Percentiles rank a stretch among this genome's conserved stretches.
Evolutionary conservation across 2,113 vertebrate species (phyloP).

Genomic region (Albula glossodonta): DNA sequence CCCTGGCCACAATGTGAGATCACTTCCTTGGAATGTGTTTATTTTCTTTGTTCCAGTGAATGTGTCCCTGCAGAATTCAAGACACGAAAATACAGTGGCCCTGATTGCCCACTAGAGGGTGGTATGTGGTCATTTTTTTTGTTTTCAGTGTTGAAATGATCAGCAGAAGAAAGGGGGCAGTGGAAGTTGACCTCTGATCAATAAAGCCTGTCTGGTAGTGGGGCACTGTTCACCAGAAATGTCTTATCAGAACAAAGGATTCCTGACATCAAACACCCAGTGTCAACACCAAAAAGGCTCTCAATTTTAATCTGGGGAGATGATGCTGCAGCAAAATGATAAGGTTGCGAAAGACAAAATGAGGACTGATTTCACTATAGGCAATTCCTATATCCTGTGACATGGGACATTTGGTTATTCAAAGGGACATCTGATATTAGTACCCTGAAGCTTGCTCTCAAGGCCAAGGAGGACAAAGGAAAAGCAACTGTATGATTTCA

Average conservation of each 20-base stretch:
- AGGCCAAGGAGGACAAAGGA: conserved; percentile 50
- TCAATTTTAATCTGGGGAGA: not conserved
- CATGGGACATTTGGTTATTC: not conserved
- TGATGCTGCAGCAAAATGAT: not conserved
- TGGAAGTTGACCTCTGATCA: conserved; percentile 15
- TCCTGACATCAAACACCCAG: not conserved
- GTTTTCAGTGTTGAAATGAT: not conserved
- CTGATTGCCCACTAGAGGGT: conserved; percentile 24
- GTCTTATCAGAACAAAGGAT: not conserved
- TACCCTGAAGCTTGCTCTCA: conserved; percentile 1
- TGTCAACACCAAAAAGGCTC: not conserved
- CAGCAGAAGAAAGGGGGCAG: not conserved
- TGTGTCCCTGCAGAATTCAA: not conserved
- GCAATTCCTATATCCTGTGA: not conserved
- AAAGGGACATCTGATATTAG: not conserved
- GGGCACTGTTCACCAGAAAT: not conserved
- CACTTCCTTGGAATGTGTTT: conserved; percentile 11
- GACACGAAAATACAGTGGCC: not conserved
- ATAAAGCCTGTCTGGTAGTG: not conserved
- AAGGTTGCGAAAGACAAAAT: not conserved
- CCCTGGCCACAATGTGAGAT: not conserved
- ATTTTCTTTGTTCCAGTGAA: conserved; percentile 2
- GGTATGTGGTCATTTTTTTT: not conserved
- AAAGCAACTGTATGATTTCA: conserved; percentile 30
- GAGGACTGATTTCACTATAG: not conserved